These are phyloP conservation scores for Pygmarrhopalites habei DNA, from an alignment of 1,140 invertebrate species.

Conservation along the genomic window DNA sequence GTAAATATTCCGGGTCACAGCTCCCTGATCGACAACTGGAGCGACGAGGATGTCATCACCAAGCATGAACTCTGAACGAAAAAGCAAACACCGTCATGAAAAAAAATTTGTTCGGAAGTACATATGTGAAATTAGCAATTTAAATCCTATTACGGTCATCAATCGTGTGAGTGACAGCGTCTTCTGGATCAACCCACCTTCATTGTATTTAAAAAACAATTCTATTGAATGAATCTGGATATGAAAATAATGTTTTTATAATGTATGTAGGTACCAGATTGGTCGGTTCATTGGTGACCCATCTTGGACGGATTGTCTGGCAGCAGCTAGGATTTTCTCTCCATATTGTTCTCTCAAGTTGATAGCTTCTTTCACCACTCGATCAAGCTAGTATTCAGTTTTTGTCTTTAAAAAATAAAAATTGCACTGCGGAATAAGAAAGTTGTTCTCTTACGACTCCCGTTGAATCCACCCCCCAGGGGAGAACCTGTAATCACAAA, in stretches of 20 bases:
- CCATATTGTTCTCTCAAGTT: conserved; percentile 61
- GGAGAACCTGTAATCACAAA: too few relatives aligned
- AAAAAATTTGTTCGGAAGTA: neutral
- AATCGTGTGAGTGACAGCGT: conserved; percentile 45
- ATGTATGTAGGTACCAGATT: too few relatives aligned
- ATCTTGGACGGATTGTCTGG: conserved; percentile 52
- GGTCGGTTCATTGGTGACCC: conserved; percentile 75
- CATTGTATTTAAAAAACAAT: too few relatives aligned
- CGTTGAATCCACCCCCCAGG: too few relatives aligned
- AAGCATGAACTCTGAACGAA: conserved; percentile 65
- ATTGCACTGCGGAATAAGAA: neutral
- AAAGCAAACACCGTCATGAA: conserved; percentile 32
- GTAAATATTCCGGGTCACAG: conserved; percentile 62
- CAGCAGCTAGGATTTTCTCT: conserved; percentile 54
- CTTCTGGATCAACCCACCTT: conserved; percentile 57
- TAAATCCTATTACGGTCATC: conserved; percentile 40
- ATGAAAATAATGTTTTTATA: too few relatives aligned
- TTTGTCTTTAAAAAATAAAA: neutral
- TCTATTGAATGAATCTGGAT: too few relatives aligned
- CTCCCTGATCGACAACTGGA: conserved; percentile 64
- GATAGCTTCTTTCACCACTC: conserved; percentile 59
- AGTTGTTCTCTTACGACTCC: too few relatives aligned
- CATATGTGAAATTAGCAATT: neutral
- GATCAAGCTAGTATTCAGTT: conserved; percentile 45
- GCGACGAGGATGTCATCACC: conserved; percentile 79